Base-by-base conservation (phyloP, 2,113 vertebrate species). In the Plotosus lineatus region DNA sequence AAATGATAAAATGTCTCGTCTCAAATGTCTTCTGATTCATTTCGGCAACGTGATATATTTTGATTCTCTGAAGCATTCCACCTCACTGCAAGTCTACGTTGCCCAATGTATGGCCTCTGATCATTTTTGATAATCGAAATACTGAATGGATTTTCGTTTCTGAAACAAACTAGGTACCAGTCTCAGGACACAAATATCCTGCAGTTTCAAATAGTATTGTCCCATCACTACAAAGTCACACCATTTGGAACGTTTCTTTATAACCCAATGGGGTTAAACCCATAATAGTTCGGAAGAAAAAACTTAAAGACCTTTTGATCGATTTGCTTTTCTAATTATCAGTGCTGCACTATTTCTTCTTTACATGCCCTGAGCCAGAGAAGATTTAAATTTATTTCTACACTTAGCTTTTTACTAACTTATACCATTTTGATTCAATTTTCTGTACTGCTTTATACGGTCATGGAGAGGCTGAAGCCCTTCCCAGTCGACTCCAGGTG, bases 41-140 rank as follows among this genome's bases (percentile, higher is more conserved):
- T 55, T 78, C 19, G 21, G 21, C 46, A 23, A 17, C 56, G 26
- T 38, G 6, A 36, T 40, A 56, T 76, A 44, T 73, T 31, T 53
- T 58, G 31, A 42, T 63, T 31, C 79, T 75, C 48, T 76, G 44
- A n/a, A 80, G 55, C 74, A 66, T 61, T 50, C 53, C 46, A 36
- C 61, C 40, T 15, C 33, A 21, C 75, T 40, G 15, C 9, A 48
- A 73, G 84, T 84, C 79, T 78, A 65, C 60, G 79, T 77, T 72
- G 78, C 66, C 31, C 44, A 48, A 51, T 23, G 26, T 23, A 28
- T 46, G 26, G 77, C 42, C 56, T 73, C 72, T 36, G 48, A 46
- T 84, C 74, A 31, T 69, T 42, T 44, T 77, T 82, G 31, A n/a
- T 72, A 72, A 71, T 36, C 75, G 53, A 78, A 74, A 82, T 85